Base-by-base conservation (phyloP, 2,113 vertebrate genomes). In the Hyaena hyaena region DNA sequence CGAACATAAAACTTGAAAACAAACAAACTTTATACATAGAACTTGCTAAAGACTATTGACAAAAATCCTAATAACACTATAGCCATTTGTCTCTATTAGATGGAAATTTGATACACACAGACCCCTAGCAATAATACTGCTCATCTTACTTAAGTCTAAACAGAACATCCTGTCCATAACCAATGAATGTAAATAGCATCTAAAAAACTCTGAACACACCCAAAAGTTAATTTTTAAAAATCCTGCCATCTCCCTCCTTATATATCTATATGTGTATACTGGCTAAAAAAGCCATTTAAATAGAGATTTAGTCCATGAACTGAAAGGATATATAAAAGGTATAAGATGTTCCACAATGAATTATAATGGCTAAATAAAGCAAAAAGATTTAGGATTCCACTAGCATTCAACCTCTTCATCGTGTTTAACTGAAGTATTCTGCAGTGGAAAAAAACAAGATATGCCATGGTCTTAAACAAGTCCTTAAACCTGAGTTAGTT, bases 301-400 rank as follows among this genome's bases (percentile, higher is more conserved):
- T 93, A 19, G 26, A 88, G n/a, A 81, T 68, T 33, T 88, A 23
- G 26, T 69, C 91, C 66, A 91, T 68, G 31, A 95, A 87, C 23
- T 96, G 0, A 81, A 95, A 96, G 28, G 76, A 55, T 35, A 82
- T 21, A 58, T 21, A 21, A 91, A 92, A 93, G 26, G 55, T 73
- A 1, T 31, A 90, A 79, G 19, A 63, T 82, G 50, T 12, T 74
- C 45, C 33, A 85, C 6, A 4, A 80, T 76, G 90, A 90, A 82
- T 45, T 77, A 69, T 77, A 95, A 85, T 35, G 69, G 53, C 43
- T 96, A 96, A 88, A 88, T 55, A 53, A 26, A 94, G 23, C 28
- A 97, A 96, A 80, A 84, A 23, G 33, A 89, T 11, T 90, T 81
- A 86, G 33, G 96, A 85, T 68, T 95, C 43, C 50, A 90, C 33